Base-by-base conservation (phyloP, 2,888 invertebrate genomes). In the Crossocerus cetratus region DNA sequence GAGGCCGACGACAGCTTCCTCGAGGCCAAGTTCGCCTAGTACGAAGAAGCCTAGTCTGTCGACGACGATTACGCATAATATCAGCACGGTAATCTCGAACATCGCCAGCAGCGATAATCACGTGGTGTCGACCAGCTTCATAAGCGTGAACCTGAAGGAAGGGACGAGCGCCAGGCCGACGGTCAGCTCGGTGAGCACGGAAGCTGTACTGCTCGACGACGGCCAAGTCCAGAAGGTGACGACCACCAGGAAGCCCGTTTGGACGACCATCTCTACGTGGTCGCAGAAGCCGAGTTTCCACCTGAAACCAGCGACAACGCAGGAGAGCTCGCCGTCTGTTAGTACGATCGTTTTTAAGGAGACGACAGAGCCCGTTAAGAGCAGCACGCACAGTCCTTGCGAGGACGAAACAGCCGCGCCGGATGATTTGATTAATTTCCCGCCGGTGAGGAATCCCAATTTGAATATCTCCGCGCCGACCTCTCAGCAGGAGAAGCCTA, bases 391-490 rank as follows among this genome's bases (percentile, higher is more conserved):
- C 0, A 56, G 66, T 14, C 83, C 87, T 8, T 86, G 90, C 53
- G 94, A 94, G 81, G 91, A 93, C 5, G 94, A 94, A 76, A 94
- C 95, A 0, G 93, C 93, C 21, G 87, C 87, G 0, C 92, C 93
- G 0, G 94, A 95, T 83, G 94, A 96, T 74, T 90, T 94, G 21
- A 94, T 94, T 44, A 96, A 96, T 83, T 97, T 97, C 91, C 96
- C 96, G 16, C 96, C 96, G 0, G 96, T 96, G 0, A 92, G 96
- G 58, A 96, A 96, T 88, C 96, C 96, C 0, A 94, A 96, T 91
- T 90, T 96, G 0, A 96, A 96, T 75, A 93, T 94, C 82, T 94
- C 95, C 0, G 91, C 92, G 0, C 91, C 93, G 0, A 91, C 92
- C 22, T 90, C 92, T 8, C 90, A 90, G 60, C 89, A 90, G 42